phyloP scores from a whole-genome alignment of 2,888 invertebrate genomes.

The Colostygia pectinataria region DNA sequence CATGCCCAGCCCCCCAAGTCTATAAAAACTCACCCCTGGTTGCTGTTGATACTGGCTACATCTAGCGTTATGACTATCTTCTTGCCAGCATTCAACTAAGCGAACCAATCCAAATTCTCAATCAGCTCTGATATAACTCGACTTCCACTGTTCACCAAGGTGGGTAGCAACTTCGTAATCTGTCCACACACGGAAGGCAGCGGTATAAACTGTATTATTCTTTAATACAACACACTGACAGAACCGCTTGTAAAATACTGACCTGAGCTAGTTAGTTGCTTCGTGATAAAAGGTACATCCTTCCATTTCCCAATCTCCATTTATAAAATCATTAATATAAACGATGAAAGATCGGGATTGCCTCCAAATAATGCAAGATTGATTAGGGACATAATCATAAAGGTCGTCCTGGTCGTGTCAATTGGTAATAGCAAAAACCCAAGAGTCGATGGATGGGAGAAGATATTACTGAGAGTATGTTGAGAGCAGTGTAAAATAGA shows the following conservation, averaged over 20 bases:
- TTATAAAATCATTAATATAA: too few species aligned
- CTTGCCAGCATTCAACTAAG: neutral
- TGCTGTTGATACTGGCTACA: neutral
- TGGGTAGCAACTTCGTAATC: slow-evolving; percentile 1
- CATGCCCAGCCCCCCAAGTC: too few species aligned
- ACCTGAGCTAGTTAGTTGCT: slow-evolving; percentile 1
- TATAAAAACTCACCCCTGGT: slow-evolving; percentile 4
- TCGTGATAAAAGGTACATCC: neutral
- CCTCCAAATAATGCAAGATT: too few species aligned
- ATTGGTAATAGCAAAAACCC: too few species aligned
- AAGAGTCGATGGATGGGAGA: too few species aligned
- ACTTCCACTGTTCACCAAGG: neutral
- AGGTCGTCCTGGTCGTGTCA: too few species aligned
- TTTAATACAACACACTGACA: neutral
- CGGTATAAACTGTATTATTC: slow-evolving; percentile 4
- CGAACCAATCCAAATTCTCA: neutral
- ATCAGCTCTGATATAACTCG: neutral
- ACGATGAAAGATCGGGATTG: neutral
- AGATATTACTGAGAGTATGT: too few species aligned
- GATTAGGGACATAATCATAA: too few species aligned
- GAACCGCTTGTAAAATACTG: slow-evolving; percentile 9
- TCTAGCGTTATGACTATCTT: neutral
- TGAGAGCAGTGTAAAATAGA: too few species aligned
- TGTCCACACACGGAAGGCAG: slow-evolving; percentile 11
- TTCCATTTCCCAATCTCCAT: too few species aligned